Evolutionary conservation across 2,797 vertebrate genomes (phyloP), one percentile per base, ranked within the genome.

Genomic region (Gadopsis bispinosus): DNA sequence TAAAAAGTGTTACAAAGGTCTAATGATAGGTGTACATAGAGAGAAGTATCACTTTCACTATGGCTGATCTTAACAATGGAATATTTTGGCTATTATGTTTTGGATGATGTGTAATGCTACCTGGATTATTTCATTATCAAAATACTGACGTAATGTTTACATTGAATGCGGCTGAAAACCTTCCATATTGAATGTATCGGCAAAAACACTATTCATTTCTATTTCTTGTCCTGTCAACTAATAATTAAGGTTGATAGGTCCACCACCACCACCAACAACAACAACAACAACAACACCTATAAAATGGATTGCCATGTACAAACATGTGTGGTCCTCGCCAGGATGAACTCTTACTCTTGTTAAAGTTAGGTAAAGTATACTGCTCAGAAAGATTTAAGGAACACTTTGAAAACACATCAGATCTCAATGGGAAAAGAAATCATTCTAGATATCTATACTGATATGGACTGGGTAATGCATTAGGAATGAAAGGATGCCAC

Each of bases 1-100:
- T 5, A 85, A 74, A 79, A 58, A 60, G 37, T 13, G 43, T 45
- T 45, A 54, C 48, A 74, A 58, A 77, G 53, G 45, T 12, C 29
- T 69, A 69, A n/a, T 69, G 35, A 72, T n/a, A 33, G 13, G 53
- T 60, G 11, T 1, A 55, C 9, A 17, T 33, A 13, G 54, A 41
- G 14, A 19, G 22, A 55, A 14, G 47, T 54, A 31, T 58, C 0
- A 45, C 47, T 73, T 70, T 72, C 12, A 31, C 3, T 63, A 1
- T n/a, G 17, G 11, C 47, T 58, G 56, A 72, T 35, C 8, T 19
- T 13, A 61, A n/a, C 22, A 14, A 11, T 1, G 17, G 31, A 69
- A 37, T 12, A 37, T 19, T 56, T 0, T 35, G n/a, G 4, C 0
- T 45, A 35, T 33, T 19, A 16, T 39, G 12, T n/a, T 68, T 41